Conservation (phyloP, 2,888 invertebrate species). For the Melitaea athalia region DNA sequence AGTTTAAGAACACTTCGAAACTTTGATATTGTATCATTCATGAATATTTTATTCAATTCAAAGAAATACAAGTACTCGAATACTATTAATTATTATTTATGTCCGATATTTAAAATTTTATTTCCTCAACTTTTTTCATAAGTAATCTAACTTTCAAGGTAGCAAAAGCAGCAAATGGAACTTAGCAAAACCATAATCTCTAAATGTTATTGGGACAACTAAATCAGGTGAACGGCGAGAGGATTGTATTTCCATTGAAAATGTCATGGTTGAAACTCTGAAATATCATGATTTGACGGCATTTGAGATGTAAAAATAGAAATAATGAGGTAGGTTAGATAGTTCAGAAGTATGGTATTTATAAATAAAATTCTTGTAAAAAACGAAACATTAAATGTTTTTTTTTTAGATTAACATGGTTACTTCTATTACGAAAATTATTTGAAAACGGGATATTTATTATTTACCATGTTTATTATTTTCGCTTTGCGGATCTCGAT, state of each 20-base stretch:
- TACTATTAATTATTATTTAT: too few species aligned
- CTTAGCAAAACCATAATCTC: background rate
- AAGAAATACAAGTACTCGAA: too few species aligned
- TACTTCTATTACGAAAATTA: too few species aligned
- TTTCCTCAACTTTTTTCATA: too few species aligned
- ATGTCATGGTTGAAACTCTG: constrained; percentile 18
- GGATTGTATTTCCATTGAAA: constrained; percentile 20
- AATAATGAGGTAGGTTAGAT: background rate
- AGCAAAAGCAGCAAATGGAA: background rate
- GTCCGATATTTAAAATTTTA: too few species aligned
- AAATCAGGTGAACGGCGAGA: constrained; percentile 21
- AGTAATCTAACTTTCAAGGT: background rate
- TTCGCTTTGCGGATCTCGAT: too few species aligned
- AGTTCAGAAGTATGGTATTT: background rate
- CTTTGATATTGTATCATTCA: background rate
- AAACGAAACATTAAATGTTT: too few species aligned
- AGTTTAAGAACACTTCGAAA: too few species aligned
- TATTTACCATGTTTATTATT: too few species aligned
- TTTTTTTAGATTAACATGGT: too few species aligned
- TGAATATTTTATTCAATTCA: background rate
- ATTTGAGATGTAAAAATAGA: background rate
- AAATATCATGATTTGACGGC: constrained; percentile 9
- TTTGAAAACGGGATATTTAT: too few species aligned
- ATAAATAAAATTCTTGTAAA: too few species aligned
- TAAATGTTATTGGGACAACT: background rate